A percentile compares a stretch with the other conserved stretches of the same genome.
These are phyloP conservation scores for Dicyrtoma fusca DNA, from an alignment of 2,888 invertebrate genomes.

Conservation along the genomic window DNA sequence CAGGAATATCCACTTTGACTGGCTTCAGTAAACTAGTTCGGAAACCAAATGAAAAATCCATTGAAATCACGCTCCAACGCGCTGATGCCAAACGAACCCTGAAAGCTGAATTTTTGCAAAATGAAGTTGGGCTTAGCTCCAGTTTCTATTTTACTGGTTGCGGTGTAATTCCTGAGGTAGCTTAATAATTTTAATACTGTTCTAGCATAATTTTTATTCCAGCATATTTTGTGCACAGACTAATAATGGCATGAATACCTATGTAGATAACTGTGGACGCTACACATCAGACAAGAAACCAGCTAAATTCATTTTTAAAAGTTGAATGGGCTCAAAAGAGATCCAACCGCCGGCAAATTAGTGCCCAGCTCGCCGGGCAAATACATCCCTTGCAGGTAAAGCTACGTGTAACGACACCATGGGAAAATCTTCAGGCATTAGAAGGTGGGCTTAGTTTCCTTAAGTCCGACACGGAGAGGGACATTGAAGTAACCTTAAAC, in stretches of 20 bases:
- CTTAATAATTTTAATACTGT: too few relatives aligned
- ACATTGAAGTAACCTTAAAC: constrained; percentile 26
- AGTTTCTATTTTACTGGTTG: constrained; percentile 45
- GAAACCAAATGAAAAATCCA: constrained; percentile 10
- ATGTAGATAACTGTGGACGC: constrained; percentile 22
- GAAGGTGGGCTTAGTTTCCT: constrained; percentile 20
- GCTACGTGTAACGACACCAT: constrained; percentile 28
- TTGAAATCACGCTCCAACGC: constrained; percentile 13
- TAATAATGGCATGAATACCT: not conserved
- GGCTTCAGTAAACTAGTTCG: not conserved
- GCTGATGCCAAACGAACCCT: constrained; percentile 4
- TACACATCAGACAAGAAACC: constrained; percentile 4
- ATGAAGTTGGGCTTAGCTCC: not conserved
- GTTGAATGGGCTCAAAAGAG: constrained; percentile 7
- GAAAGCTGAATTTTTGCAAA: not conserved
- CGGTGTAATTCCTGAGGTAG: constrained; percentile 45
- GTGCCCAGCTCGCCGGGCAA: constrained; percentile 7
- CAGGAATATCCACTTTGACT: constrained; percentile 24
- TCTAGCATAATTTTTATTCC: too few relatives aligned
- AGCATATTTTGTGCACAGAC: too few relatives aligned
- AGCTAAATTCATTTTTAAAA: constrained; percentile 16
- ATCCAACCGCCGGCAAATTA: not conserved
- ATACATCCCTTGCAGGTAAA: constrained; percentile 17
- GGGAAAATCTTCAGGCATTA: constrained; percentile 21
- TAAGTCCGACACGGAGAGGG: not conserved